Percentiles rank a stretch among this genome's conserved stretches.
Conservation (phyloP, 1,140 invertebrate genomes). For the Tetramorium simillimum region DNA sequence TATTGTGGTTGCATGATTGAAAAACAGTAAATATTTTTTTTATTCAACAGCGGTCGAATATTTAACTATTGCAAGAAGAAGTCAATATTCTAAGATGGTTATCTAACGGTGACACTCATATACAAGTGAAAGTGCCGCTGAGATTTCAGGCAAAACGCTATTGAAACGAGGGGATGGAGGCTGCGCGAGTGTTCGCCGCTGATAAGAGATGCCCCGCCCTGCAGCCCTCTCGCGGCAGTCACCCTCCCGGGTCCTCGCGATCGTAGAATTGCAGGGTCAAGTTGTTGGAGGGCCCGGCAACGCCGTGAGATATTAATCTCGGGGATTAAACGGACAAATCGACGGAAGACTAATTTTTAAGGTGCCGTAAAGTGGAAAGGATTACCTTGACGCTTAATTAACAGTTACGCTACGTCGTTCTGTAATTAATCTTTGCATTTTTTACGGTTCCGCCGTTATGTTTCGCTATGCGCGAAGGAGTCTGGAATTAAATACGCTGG, state of each 20-base stretch:
- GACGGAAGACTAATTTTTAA: constrained; percentile 77
- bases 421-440: constrained; percentile 37
- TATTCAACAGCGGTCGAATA: neutral
- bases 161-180: constrained; percentile 62
- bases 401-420: constrained; percentile 61
- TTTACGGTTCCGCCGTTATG: neutral
- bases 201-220: constrained; percentile 79
- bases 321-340: constrained; percentile 77
- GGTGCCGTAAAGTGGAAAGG: constrained; percentile 70
- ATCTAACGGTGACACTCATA: constrained; percentile 53
- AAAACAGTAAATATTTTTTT: neutral
- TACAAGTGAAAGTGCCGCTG: constrained; percentile 45
- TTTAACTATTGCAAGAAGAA: constrained; percentile 1
- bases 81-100: constrained; percentile 60
- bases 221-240: constrained; percentile 49
- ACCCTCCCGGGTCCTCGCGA: constrained; percentile 43
- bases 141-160: constrained; percentile 47
- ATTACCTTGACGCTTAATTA: constrained; percentile 69
- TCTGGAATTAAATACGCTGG: neutral
- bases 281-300: constrained; percentile 62
- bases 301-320: constrained; percentile 78
- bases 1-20: neutral
- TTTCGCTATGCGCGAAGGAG: neutral
- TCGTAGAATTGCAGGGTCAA: constrained; percentile 72
- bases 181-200: constrained; percentile 78